These are phyloP conservation scores for Gnatocerus cornutus DNA, from an alignment of 2,888 invertebrate genomes.

Conservation along the genomic window DNA sequence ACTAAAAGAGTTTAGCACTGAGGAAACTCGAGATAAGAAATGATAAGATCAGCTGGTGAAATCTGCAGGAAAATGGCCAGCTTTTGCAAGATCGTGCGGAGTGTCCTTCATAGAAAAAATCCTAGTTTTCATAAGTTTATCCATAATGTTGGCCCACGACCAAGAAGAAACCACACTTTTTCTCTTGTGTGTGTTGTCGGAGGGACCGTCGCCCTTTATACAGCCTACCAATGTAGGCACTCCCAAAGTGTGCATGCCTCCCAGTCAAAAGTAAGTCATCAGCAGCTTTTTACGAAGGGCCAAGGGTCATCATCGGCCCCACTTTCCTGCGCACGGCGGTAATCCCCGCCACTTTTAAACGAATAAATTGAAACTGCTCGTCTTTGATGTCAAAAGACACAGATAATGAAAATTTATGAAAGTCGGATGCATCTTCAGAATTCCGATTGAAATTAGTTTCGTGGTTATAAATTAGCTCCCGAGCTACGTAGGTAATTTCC, in stretches of 20 bases:
- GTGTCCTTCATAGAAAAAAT: conserved; percentile 29
- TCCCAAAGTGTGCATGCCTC: conserved; percentile 72
- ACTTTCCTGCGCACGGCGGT: too few species aligned
- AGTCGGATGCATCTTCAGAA: conserved; percentile 1
- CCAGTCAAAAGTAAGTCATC: conserved; percentile 71
- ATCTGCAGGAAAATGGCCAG: conserved; percentile 44
- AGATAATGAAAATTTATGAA: conserved; percentile 1
- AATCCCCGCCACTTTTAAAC: conserved; percentile 4
- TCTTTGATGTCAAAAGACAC: not conserved
- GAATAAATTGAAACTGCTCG: not conserved
- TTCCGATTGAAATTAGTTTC: conserved; percentile 41
- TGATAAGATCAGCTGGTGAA: conserved; percentile 4
- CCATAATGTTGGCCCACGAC: conserved; percentile 27
- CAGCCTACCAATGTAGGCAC: conserved; percentile 70
- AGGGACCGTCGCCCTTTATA: conserved; percentile 70
- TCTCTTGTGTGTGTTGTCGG: conserved; percentile 64
- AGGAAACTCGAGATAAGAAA: conserved; percentile 17
- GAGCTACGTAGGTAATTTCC: conserved; percentile 44
- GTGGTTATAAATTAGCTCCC: conserved; percentile 35
- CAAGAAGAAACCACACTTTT: conserved; percentile 40
- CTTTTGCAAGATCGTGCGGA: conserved; percentile 43
- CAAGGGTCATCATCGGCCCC: too few species aligned
- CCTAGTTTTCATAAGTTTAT: conserved; percentile 36
- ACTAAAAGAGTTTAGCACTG: conserved; percentile 11
- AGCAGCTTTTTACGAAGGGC: not conserved